Conservation (phyloP, 2,113 vertebrate species). For the Gorsachius goisagi region DNA sequence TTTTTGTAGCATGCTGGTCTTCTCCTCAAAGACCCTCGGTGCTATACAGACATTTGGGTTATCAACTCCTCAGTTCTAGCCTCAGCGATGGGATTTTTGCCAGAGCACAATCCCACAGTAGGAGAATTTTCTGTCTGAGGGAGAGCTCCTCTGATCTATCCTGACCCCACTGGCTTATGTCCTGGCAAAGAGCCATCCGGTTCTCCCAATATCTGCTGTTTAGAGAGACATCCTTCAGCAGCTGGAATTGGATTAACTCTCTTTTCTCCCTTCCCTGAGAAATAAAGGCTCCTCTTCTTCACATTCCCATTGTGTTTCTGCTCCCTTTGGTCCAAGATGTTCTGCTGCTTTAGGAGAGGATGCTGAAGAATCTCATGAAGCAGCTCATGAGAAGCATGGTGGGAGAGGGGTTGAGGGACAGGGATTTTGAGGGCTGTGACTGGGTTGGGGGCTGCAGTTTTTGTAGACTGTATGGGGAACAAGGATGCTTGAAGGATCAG, state of each 20-base stretch:
- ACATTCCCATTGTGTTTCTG: neutral
- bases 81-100: neutral
- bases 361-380: neutral
- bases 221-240: neutral
- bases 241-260: neutral
- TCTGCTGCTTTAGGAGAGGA: neutral
- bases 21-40: neutral
- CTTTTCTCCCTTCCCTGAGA: neutral
- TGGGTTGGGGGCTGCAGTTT: neutral
- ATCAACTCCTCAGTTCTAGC: neutral
- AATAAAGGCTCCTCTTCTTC: neutral
- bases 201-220: neutral
- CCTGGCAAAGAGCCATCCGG: neutral
- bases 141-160: neutral
- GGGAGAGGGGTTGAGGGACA: neutral
- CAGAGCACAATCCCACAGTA: neutral
- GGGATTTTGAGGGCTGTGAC: neutral
- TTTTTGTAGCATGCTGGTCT: neutral
- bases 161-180: rapidly evolving
- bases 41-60: neutral
- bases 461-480: neutral
- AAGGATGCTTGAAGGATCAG: neutral
- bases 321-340: neutral
- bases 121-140: neutral
- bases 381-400: neutral